Percentiles rank a stretch among this genome's conserved stretches.
These are phyloP conservation scores for Charaxes varanes DNA, from an alignment of 1,140 invertebrate species.

Conservation along the genomic window DNA sequence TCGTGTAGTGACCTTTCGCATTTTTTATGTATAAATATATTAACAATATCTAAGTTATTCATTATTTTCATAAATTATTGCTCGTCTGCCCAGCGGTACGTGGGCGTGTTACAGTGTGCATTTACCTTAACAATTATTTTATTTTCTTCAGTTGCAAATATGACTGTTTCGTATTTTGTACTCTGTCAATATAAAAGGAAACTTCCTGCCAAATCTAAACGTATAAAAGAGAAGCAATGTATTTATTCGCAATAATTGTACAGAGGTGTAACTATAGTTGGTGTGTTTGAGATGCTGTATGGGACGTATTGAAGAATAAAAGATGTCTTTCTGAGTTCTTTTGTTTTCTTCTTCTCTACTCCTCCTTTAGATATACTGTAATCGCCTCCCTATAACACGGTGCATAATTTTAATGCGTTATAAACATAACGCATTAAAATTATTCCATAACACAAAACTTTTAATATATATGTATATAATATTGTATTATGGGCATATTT, in stretches of 20 bases:
- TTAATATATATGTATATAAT: too few species aligned
- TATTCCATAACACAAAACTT: too few species aligned
- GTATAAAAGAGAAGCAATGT: constrained; percentile 50
- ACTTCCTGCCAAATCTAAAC: constrained; percentile 39
- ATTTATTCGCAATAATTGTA: constrained; percentile 65
- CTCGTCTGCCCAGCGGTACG: too few species aligned
- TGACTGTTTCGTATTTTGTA: constrained; percentile 13
- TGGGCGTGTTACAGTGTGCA: too few species aligned
- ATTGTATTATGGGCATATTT: too few species aligned
- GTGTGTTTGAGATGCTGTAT: constrained; percentile 50
- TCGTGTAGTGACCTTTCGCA: too few species aligned
- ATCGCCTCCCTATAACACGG: too few species aligned
- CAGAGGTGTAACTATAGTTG: constrained; percentile 46
- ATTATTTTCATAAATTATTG: too few species aligned
- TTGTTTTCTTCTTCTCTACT: constrained; percentile 50
- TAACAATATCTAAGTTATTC: too few species aligned
- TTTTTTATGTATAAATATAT: too few species aligned
- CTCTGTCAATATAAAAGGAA: constrained; percentile 18
- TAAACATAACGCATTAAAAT: too few species aligned
- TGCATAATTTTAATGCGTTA: too few species aligned
- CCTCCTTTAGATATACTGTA: neutral
- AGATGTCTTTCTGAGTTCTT: constrained; percentile 53
- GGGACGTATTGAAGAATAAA: constrained; percentile 54
- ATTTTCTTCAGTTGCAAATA: neutral
- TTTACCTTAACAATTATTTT: neutral